phyloP scores from a whole-genome alignment of 1,140 invertebrate genomes.

The Lanistes nyassanus region DNA sequence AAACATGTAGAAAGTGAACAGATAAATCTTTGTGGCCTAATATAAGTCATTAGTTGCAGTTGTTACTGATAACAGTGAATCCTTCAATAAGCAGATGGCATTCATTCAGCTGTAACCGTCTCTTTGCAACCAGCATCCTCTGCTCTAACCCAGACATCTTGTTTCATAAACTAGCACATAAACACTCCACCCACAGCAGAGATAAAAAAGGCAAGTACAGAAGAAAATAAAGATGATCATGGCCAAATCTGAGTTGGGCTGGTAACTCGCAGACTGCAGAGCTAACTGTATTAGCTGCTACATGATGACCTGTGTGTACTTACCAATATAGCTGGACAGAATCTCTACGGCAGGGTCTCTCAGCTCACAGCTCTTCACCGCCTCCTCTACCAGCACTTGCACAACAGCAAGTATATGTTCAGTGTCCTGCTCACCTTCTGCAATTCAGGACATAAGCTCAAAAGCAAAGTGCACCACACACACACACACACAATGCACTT shows the following conservation, averaged over 20 bases:
- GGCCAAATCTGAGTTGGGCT: neutral
- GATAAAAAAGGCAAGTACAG: neutral
- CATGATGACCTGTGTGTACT: neutral
- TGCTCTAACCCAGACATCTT: no score
- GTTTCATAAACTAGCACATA: neutral
- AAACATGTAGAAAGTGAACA: no score
- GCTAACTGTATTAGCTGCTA: neutral
- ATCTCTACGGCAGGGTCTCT: conserved; percentile 1
- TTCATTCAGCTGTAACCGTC: no score
- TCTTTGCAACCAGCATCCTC: no score
- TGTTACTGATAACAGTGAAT: no score
- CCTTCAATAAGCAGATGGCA: no score
- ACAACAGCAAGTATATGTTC: conserved; percentile 3
- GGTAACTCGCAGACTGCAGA: neutral
- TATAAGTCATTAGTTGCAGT: no score
- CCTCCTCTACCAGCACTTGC: conserved; percentile 11
- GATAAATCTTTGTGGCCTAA: no score
- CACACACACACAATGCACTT: neutral
- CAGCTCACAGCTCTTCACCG: neutral
- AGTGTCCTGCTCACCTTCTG: neutral
- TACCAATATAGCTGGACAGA: neutral
- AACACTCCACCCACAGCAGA: neutral
- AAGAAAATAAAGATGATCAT: neutral
- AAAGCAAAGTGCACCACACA: neutral
- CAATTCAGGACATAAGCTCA: neutral